Evolutionary conservation across 37 sponge, comb jelly and placozoan species (phyloP).

Genomic region (Axinella damicornis): DNA sequence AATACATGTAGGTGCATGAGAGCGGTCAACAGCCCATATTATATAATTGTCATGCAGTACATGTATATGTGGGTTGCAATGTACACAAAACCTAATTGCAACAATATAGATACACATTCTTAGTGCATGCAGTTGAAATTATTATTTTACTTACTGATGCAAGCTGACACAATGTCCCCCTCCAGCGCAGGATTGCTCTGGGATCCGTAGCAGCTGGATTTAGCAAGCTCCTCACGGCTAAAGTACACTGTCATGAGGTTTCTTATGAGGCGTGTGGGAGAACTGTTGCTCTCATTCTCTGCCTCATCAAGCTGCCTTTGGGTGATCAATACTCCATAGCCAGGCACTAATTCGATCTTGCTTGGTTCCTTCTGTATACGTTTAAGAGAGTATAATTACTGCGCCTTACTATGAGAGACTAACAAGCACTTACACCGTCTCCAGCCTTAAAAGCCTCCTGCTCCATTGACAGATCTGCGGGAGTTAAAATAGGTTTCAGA

Average conservation of each 20-base stretch:
- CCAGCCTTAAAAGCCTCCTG: too few relatives aligned
- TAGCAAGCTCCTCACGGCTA: slow-evolving; percentile 5
- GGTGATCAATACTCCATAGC: slow-evolving; percentile 31
- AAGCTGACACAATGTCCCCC: slow-evolving; percentile 24
- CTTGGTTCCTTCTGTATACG: background rate
- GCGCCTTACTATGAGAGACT: too few relatives aligned
- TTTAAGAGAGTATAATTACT: too few relatives aligned
- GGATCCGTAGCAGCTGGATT: slow-evolving; percentile 31
- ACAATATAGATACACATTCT: too few relatives aligned
- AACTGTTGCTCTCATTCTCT: background rate
- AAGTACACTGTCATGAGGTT: slow-evolving; percentile 37
- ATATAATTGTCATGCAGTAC: too few relatives aligned
- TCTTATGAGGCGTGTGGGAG: slow-evolving; percentile 35
- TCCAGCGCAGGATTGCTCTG: slow-evolving; percentile 16
- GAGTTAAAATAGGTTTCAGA: too few relatives aligned
- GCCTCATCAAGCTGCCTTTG: slow-evolving; percentile 53
- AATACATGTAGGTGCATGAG: too few relatives aligned
- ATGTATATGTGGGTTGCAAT: too few relatives aligned
- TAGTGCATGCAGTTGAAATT: background rate
- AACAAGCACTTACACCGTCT: too few relatives aligned
- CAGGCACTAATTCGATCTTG: slow-evolving; percentile 34
- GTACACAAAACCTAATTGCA: too few relatives aligned
- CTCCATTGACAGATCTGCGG: too few relatives aligned
- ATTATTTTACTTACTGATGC: slow-evolving; percentile 27
- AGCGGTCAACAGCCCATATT: background rate